These are phyloP conservation scores for Apis laboriosa DNA, from an alignment of 1,140 invertebrate genomes.

Conservation along the genomic window DNA sequence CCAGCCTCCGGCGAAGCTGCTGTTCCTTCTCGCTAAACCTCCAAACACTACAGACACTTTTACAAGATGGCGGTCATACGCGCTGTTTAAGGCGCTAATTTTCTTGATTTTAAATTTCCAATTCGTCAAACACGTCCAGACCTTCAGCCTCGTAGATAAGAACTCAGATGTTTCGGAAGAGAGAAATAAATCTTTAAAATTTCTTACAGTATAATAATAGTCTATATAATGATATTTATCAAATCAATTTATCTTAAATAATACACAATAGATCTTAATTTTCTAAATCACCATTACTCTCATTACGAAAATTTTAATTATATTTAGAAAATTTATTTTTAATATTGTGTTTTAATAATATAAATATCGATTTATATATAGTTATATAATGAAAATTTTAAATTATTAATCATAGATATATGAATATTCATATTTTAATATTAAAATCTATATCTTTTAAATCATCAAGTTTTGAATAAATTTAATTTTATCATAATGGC, in stretches of 20 bases:
- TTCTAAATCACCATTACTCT: neutral
- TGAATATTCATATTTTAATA: neutral
- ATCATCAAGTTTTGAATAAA: neutral
- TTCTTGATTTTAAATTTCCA: conserved; percentile 40
- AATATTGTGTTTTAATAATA: neutral
- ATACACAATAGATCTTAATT: neutral
- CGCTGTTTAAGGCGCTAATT: conserved; percentile 46
- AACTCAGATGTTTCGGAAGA: neutral
- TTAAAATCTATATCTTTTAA: neutral
- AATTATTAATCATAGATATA: neutral
- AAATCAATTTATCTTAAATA: neutral
- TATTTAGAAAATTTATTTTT: conserved; percentile 10
- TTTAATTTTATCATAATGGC: conserved; percentile 35
- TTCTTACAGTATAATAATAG: neutral
- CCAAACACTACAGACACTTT: conserved; percentile 67
- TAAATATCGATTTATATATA: neutral
- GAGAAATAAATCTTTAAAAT: neutral
- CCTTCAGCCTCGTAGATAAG: neutral
- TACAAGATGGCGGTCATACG: conserved; percentile 64
- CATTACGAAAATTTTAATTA: neutral
- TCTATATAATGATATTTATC: neutral
- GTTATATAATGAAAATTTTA: neutral
- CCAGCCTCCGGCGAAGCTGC: conserved; percentile 70
- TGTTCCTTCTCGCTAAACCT: conserved; percentile 65
- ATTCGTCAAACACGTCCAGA: neutral